Base-by-base conservation (phyloP, 1,140 invertebrate genomes). In the Scaptomyza graminum region DNA sequence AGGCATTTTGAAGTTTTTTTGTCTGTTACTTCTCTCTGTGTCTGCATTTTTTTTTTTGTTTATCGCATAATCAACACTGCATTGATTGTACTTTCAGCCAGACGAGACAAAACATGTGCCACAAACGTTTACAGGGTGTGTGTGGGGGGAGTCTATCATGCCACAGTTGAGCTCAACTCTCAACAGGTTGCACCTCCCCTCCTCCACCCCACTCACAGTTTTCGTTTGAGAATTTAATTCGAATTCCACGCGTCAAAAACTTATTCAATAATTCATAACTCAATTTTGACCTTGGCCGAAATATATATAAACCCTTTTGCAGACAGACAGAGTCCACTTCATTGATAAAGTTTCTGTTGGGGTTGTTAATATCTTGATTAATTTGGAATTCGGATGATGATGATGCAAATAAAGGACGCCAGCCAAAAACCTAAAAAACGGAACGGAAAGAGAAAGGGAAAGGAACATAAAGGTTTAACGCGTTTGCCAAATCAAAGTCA, bases 341-440 rank as follows among this genome's bases (percentile, higher is more conserved):
- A 63, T 56, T 37, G 65, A 15, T 31, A 51, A 7, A n/a, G 15
- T 34, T 34, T 8, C 37, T 37, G 46, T 46, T 37, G 75, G 79
- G 83, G 83, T 88, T 78, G 83, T 88, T 87, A 82, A 82, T 79
- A 87, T 78, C 80, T 63, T 79, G 84, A 88, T 88, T 88, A 89
- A 88, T 83, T 88, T 68, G 72, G 31, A 34, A 69, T 66, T 34
- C 61, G 54, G 64, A 79, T 83, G 67, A 59, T 55, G 75, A 59
- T 62, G 56, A 31, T 34, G 31, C 5, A 9, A 7, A 34, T 34
- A 61, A 59, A 66, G 50, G 50, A 37, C 34, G 18, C 41, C 44
- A 5, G 12, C 28, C 28, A 50, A 13, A 47, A 31, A 7, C 28
- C 41, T 11, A 44, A 28, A 43, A n/a, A 39, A 28, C 9, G 49